Evolutionary conservation across 2,797 vertebrate species (phyloP).

Genomic region (Xerus rutilus): DNA sequence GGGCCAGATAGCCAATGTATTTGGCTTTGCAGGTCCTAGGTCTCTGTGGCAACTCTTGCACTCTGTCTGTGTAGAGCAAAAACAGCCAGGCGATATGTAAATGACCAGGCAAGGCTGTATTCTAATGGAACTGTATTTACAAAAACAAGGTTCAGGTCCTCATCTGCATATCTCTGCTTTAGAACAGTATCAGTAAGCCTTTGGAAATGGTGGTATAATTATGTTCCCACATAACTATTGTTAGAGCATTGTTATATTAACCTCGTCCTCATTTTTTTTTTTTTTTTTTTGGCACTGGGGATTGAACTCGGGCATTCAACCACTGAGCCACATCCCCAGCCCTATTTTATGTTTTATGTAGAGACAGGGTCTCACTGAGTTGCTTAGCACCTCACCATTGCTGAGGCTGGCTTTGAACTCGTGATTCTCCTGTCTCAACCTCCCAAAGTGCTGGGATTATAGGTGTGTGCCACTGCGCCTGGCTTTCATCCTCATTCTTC

Average conservation of each 20-base stretch:
- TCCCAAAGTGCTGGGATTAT: too few species aligned
- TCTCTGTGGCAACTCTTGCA: neutral
- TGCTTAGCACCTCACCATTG: too few species aligned
- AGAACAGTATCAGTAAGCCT: neutral
- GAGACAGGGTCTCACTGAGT: too few species aligned
- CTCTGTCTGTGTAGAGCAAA: neutral
- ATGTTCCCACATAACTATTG: neutral
- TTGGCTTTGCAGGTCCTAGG: neutral
- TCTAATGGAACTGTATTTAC: neutral
- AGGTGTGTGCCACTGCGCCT: too few species aligned
- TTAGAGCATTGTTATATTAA: neutral
- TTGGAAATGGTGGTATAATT: neutral
- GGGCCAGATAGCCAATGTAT: neutral
- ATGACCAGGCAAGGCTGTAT: neutral
- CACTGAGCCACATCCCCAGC: too few species aligned
- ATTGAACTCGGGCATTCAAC: too few species aligned
- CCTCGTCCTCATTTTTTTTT: neutral
- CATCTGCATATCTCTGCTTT: neutral
- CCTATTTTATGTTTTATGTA: too few species aligned
- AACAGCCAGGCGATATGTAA: neutral
- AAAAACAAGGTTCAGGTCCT: neutral
- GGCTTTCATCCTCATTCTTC: neutral
- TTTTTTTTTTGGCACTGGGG: neutral
- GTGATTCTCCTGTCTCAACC: too few species aligned
- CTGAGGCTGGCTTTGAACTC: too few species aligned